These are phyloP conservation scores for Arrhopalites spinosus DNA, from an alignment of 2,888 invertebrate genomes.

Conservation along the genomic window DNA sequence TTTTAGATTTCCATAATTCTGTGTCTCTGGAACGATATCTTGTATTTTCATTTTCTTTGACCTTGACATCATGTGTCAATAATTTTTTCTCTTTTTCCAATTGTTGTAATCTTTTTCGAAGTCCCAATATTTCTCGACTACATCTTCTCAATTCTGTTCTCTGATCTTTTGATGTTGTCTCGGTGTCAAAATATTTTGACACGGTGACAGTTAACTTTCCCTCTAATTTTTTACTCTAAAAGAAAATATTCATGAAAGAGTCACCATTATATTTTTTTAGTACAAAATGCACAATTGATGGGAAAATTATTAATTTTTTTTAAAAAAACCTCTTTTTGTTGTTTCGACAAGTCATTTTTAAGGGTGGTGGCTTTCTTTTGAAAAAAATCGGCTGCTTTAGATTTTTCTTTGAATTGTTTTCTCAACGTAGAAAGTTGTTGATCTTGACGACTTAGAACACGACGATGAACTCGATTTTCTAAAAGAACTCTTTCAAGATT, in stretches of 20 bases:
- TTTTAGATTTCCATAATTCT: slow-evolving; percentile 35
- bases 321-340: slow-evolving; percentile 21
- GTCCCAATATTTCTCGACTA: slow-evolving; percentile 39
- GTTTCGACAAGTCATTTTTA: not conserved
- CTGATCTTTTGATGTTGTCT: slow-evolving; percentile 36
- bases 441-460: slow-evolving; percentile 41
- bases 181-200: slow-evolving; percentile 32
- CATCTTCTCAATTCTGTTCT: slow-evolving; percentile 35
- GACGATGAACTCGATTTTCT: slow-evolving; percentile 35
- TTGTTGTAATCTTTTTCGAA: slow-evolving; percentile 40
- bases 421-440: slow-evolving; percentile 38
- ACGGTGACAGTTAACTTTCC: slow-evolving; percentile 35
- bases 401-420: slow-evolving; percentile 36
- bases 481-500: slow-evolving; percentile 46
- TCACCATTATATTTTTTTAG: not conserved
- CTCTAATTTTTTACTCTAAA: slow-evolving; percentile 30
- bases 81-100: slow-evolving; percentile 47
- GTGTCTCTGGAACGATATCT: slow-evolving; percentile 37
- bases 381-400: slow-evolving; percentile 8
- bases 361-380: not conserved
- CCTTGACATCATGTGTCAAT: slow-evolving; percentile 40
- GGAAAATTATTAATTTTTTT: not conserved
- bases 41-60: slow-evolving; percentile 44
- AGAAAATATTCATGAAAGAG: not conserved
- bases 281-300: not conserved